phyloP scores from a whole-genome alignment of 2,888 invertebrate species.

The Cotesia congregata region DNA sequence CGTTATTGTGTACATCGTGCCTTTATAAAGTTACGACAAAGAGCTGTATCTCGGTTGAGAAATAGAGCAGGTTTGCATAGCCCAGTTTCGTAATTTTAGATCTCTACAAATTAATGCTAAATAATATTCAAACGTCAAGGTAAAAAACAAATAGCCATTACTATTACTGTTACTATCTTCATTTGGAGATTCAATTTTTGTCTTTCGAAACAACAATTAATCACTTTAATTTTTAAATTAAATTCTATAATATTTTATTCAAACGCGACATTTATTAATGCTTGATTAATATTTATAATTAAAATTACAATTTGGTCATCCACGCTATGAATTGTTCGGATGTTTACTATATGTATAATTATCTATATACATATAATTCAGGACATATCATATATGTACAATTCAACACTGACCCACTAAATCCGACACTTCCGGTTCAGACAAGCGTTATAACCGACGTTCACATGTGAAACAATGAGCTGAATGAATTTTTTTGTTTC shows the following conservation, averaged over 20 bases:
- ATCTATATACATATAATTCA: background rate
- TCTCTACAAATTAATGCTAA: background rate
- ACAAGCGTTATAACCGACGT: slow-evolving; percentile 16
- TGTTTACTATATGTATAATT: background rate
- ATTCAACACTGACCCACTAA: slow-evolving; percentile 15
- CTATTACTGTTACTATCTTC: too few species aligned
- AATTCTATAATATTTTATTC: background rate
- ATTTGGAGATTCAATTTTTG: too few species aligned
- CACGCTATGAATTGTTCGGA: background rate
- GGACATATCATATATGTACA: background rate
- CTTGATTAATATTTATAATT: background rate
- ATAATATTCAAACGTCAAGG: background rate
- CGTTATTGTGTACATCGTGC: background rate
- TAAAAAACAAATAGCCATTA: background rate
- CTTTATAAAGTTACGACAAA: background rate
- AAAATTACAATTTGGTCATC: background rate
- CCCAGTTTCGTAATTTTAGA: slow-evolving; percentile 13
- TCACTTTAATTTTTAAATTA: background rate
- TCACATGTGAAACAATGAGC: slow-evolving; percentile 7
- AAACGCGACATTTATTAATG: background rate
- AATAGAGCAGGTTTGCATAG: slow-evolving; percentile 17
- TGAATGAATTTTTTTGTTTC: background rate
- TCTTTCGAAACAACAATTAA: too few species aligned
- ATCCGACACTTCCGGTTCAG: slow-evolving; percentile 6
- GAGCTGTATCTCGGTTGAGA: background rate